Evolutionary conservation across 2,888 invertebrate genomes (phyloP), one percentile per base, ranked within the genome.

Genomic region (Reticulitermes lucifugus): DNA sequence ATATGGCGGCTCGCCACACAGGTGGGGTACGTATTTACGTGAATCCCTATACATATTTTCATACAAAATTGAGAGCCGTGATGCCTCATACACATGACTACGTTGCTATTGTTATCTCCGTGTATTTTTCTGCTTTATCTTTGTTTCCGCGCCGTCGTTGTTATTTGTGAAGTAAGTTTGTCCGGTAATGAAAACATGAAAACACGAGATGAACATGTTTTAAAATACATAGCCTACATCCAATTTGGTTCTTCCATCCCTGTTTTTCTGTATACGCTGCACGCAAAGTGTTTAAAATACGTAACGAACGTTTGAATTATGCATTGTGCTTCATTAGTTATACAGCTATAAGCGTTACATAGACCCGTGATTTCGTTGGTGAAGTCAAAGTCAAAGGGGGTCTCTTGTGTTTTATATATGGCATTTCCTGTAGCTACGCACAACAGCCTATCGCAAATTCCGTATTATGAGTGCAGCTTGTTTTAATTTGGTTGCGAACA

Each of bases 151-250:
- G 41, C 80, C 80, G 80, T 35, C 80, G 80, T 81, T 81, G 81
- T 81, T 81, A 81, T 81, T 81, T 81, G 81, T 81, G 81, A 81
- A 81, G 81, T 81, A 81, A 81, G 81, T 81, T 81, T 81, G 81
- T 81, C 65, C 65, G 81, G 81, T 81, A 81, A 81, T 81, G 81
- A 81, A 81, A 81, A 81, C 81, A 81, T 81, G 81, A 81, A 81
- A 81, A 81, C 81, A 70, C 65, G 88, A 89, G 89, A 88, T 89
- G 89, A 89, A 70, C 84, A 59, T 84, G 84, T 84, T 84, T 84
- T 79, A 84, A 84, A 84, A 84, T 84, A 84, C 84, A 84, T 84
- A 84, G 81, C 65, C 81, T 81, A 81, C 84, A 84, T 84, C 84
- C 84, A 84, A 84, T 84, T 84, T 84, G 84, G 84, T 84, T 35